Evolutionary conservation across 2,797 vertebrate species (phyloP).

Genomic region (Pangasius macronema): DNA sequence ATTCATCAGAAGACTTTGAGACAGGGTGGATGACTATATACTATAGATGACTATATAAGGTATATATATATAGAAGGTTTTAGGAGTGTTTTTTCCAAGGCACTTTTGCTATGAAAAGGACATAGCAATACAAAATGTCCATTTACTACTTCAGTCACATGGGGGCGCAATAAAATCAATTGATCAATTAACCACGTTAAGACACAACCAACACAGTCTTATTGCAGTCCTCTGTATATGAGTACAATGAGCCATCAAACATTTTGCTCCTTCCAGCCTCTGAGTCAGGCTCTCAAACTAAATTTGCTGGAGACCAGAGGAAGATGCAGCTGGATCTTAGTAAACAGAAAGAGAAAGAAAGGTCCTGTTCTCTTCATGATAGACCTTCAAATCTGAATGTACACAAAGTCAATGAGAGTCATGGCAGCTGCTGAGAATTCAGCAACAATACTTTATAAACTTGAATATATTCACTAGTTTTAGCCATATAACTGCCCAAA

Average conservation of each 20-base stretch:
- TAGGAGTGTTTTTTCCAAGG: neutral
- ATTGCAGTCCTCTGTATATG: neutral
- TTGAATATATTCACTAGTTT: neutral
- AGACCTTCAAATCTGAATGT: neutral
- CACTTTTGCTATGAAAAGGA: neutral
- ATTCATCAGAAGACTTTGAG: neutral
- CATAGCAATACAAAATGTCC: neutral
- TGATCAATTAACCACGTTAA: neutral
- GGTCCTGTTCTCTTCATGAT: neutral
- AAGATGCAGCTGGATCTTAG: neutral
- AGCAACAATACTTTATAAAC: neutral
- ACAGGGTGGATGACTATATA: neutral
- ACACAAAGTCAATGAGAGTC: neutral
- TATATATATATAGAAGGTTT: too few species aligned
- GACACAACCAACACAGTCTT: neutral
- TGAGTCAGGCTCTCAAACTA: neutral
- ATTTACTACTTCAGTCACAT: slow-evolving; percentile 23
- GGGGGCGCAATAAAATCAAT: slow-evolving; percentile 38
- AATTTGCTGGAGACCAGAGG: neutral
- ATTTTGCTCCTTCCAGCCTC: neutral
- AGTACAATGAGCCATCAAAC: neutral
- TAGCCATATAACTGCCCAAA: neutral
- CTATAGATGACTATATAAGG: neutral
- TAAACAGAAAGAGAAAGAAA: slow-evolving; percentile 1
- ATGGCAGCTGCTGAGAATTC: neutral